phyloP scores from a whole-genome alignment of 2,113 vertebrate genomes.

The Heptranchias perlo region DNA sequence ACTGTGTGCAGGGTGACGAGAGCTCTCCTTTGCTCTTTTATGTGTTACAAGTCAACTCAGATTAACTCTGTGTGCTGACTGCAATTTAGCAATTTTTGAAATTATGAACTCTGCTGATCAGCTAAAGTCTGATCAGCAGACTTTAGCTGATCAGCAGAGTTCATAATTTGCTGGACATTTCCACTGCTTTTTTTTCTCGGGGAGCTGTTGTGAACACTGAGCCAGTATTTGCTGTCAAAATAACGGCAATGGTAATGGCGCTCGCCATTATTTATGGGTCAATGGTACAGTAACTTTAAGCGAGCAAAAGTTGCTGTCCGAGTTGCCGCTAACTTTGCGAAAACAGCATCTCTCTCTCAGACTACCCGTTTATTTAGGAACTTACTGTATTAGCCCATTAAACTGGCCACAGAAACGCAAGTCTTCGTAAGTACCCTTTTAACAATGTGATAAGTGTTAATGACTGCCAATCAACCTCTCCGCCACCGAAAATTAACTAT shows the following conservation, averaged over 20 bases:
- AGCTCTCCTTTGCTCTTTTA: background rate
- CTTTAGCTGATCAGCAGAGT: too few relatives aligned
- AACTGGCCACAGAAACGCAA: background rate
- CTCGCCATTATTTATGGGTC: background rate
- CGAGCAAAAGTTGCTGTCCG: background rate
- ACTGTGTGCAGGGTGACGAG: background rate
- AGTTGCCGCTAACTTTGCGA: background rate
- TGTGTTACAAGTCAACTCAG: background rate
- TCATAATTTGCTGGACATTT: background rate
- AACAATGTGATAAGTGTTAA: background rate
- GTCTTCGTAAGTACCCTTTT: background rate
- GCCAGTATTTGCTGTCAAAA: background rate
- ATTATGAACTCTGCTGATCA: background rate
- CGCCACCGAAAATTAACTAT: background rate
- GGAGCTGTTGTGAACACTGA: background rate
- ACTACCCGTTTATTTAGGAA: background rate
- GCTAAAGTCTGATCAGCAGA: background rate
- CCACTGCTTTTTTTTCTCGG: background rate
- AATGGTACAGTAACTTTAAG: background rate
- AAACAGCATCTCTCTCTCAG: background rate
- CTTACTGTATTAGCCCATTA: background rate
- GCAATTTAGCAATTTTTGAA: background rate
- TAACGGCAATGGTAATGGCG: background rate
- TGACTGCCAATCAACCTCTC: background rate
- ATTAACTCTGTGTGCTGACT: background rate